Percentiles rank a stretch among this genome's conserved stretches.
Evolutionary conservation across 2,888 invertebrate species (phyloP).

Genomic region (Tenthredo livida): DNA sequence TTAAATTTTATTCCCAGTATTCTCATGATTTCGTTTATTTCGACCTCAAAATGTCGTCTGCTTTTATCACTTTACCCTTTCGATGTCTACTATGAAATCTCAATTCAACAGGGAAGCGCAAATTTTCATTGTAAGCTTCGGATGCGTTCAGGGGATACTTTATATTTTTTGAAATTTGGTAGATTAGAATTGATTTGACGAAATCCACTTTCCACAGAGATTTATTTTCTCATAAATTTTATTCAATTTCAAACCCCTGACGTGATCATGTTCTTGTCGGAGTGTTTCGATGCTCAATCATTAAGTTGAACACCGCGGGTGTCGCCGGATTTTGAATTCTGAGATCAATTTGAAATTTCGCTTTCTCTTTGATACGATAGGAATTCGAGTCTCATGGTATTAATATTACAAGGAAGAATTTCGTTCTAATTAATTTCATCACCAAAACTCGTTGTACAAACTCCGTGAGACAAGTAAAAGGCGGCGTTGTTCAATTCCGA

Average conservation of each 20-base stretch:
- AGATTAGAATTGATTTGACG: not conserved
- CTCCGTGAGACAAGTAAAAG: constrained; percentile 10
- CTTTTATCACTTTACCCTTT: not conserved
- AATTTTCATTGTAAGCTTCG: not conserved
- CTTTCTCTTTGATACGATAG: constrained; percentile 30
- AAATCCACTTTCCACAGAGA: not conserved
- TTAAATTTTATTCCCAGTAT: not conserved
- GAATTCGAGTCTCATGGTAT: constrained; percentile 44
- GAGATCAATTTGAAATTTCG: constrained; percentile 46
- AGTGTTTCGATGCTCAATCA: constrained; percentile 25
- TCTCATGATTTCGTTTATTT: not conserved
- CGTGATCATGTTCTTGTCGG: not conserved
- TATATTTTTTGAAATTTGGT: not conserved
- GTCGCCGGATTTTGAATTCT: constrained; percentile 1
- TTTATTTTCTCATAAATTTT: not conserved
- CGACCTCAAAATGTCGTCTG: not conserved
- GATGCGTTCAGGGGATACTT: not conserved
- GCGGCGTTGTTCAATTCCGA: constrained; percentile 14
- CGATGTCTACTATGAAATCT: not conserved
- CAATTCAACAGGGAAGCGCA: not conserved
- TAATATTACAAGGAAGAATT: constrained; percentile 49
- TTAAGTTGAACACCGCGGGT: constrained; percentile 34
- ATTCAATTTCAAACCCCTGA: not conserved
- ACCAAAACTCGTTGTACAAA: constrained; percentile 42
- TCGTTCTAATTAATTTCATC: constrained; percentile 51